Evolutionary conservation across 2,797 vertebrate species (phyloP), one percentile per base, ranked within the genome.

Genomic region (Dermochelys coriacea): DNA sequence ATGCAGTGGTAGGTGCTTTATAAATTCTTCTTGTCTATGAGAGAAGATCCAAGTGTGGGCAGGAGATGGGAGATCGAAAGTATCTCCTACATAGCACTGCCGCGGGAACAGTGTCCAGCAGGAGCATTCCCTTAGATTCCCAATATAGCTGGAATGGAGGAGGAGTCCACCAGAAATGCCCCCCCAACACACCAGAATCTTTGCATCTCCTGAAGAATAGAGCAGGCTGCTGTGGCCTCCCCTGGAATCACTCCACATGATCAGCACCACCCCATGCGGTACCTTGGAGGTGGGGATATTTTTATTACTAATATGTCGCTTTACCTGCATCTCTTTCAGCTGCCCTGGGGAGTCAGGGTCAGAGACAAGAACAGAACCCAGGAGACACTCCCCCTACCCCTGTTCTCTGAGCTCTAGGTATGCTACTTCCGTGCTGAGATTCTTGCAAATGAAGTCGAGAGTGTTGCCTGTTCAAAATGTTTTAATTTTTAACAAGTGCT

Each of bases 401-500:
- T 47, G 18, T 31, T 57, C 34, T 49, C 41, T 15, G 8, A 49
- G 45, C 21, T 25, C 23, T 18, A 37, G 14, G 3, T n/a, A 19
- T n/a, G 41, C 10, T 49, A 57, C 52, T 18, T 49, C 41, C 14
- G 7, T 87, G 68, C 34, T 10, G 50, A 14, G 27, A 61, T 68
- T 41, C 49, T 55, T 68, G 49, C 31, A 47, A 23, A 37, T n/a
- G 49, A 95, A 96, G 94, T 85, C 89, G 52, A 91, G 86, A 90
- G 89, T 96, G 92, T 95, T 95, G 96, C 96, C 94, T 96, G 94
- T 97, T 97, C 95, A 89, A 96, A 96, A 94, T 93, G 82, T 96
- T 97, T 96, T 97, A 95, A 97, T 96, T 92, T 97, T 97, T 97
- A 96, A 97, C 94, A 97, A 95, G 95, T 94, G 89, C 87, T 68